Base-by-base conservation (phyloP, 2,113 vertebrate species). In the Chiloscyllium plagiosum region DNA sequence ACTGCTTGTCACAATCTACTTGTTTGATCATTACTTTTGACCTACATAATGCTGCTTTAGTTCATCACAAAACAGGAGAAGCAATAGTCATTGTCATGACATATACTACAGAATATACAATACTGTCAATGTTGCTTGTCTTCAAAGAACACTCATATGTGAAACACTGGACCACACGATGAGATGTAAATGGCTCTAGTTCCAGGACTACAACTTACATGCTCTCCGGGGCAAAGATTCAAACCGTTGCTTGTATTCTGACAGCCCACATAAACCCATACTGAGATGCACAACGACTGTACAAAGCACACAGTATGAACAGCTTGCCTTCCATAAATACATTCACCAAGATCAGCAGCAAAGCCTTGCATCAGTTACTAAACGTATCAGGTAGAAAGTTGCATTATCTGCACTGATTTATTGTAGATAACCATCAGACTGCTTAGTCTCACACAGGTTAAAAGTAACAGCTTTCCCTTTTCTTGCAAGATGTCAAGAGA, bases 211-310 rank as follows among this genome's bases (percentile, higher is more conserved):
- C 47, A 3, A 95, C 33, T 95, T 47, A 94, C 37, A 70, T 69
- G n/a, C 66, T 42, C 37, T 70, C 26, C 20, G 33, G 47, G 66
- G 20, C 65, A 94, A 93, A 93, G 33, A 65, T 68, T n/a, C 24
- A 94, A 42, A 95, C 68, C 47, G 47, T 95, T 95, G 47, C 47
- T 72, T 7, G 24, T 95, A 37, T 42, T 72, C 52, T 26, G 37
- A 76, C 69, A 95, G 69, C 94, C 94, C 69, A 95, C 94, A 50
- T 95, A 95, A 95, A 95, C 94, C 94, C 93, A 69, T 68, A 47
- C 66, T 8, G 47, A 47, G 47, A 47, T 50, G 26, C n/a, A 76
- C 20, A 33, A 33, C 69, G 12, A 95, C 26, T 42, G 52, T 72
- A 24, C 37, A 72, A 95, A 72, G 13, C 1, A 76, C 69, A 72